Conservation (phyloP, 2,888 invertebrate genomes). For the Blastobasis adustella region DNA sequence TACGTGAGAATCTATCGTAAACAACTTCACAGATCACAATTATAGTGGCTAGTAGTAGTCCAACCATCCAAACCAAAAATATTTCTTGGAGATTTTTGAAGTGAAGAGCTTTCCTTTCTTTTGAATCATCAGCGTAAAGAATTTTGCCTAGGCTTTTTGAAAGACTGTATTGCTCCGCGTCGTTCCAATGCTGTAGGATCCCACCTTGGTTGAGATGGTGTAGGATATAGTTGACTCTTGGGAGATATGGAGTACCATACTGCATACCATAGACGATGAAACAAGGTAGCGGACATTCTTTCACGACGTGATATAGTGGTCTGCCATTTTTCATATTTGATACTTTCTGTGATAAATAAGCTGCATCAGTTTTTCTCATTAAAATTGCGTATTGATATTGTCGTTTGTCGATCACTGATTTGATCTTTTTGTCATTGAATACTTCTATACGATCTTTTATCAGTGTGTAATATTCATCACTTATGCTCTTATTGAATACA, state of each 20-base stretch:
- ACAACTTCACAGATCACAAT: conserved; percentile 40
- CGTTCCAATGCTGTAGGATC: conserved; percentile 54
- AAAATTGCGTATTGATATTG: conserved; percentile 63
- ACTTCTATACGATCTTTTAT: conserved; percentile 45
- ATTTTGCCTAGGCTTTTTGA: conserved; percentile 23
- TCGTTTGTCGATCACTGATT: conserved; percentile 45
- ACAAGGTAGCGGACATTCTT: conserved; percentile 72
- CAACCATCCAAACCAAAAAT: conserved; percentile 42
- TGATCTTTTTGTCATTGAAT: conserved; percentile 51
- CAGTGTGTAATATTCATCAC: conserved; percentile 21
- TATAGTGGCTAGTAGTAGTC: conserved; percentile 35
- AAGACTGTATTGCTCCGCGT: conserved; percentile 38
- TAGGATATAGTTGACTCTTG: conserved; percentile 57
- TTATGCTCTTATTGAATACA: conserved; percentile 45
- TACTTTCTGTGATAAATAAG: conserved; percentile 37
- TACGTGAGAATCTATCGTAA: background rate
- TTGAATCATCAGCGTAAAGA: conserved; percentile 23
- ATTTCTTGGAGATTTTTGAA: conserved; percentile 63
- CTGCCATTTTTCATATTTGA: conserved; percentile 49
- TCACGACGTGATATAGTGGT: conserved; percentile 61
- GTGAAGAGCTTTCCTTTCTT: conserved; percentile 49
- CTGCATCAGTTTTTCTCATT: conserved; percentile 58
- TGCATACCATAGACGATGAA: conserved; percentile 70
- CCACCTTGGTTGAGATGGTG: conserved; percentile 66
- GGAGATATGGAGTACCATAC: conserved; percentile 75